Base-by-base conservation (phyloP, 2,797 vertebrate genomes). In the Mycteria americana region DNA sequence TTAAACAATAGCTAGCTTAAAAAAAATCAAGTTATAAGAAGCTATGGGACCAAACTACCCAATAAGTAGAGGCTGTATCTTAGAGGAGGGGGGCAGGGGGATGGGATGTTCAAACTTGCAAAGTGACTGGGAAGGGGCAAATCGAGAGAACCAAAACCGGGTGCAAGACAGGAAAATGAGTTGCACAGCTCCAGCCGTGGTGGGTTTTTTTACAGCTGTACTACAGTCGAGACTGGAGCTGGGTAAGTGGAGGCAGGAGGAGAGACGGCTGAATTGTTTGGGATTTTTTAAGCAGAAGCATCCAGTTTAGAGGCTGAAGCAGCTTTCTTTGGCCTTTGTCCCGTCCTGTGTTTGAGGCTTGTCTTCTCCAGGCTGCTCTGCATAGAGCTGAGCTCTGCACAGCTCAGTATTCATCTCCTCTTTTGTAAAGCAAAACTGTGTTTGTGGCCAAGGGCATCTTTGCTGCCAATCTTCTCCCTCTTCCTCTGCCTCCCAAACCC, bases 1-100 rank as follows among this genome's bases (percentile, higher is more conserved):
- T 95, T 87, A 96, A 95, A 97, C 96, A 96, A 95, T 90, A 92
- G 92, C n/a, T 82, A 91, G 80, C 85, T 84, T 13, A 11, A 91
- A 67, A 65, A 92, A 85, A 87, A 88, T n/a, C 53, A 76, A 86
- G 39, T 76, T 79, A 64, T 94, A 84, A 89, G 57, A 92, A 94
- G 43, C 46, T 67, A 28, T 56, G 79, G 60, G n/a, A 82, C 0
- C 1, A 92, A 94, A 78, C 37, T 75, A 63, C 56, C 21, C 53
- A 41, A 0, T 33, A 81, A 62, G 46, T 19, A 63, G 37, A 57
- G 37, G 46, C 31, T 82, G 31, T 53, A 16, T 92, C 79, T 90
- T 62, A 57, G 41, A 51, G 54, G 27, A 81, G 53, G 30, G 28
- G 13, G n/a, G 4, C 35, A 82, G 46, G 37, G 60, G 64, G 22